phyloP scores from a whole-genome alignment of 92 coral and sea anemone genomes.

The Palythoa grandiflora region DNA sequence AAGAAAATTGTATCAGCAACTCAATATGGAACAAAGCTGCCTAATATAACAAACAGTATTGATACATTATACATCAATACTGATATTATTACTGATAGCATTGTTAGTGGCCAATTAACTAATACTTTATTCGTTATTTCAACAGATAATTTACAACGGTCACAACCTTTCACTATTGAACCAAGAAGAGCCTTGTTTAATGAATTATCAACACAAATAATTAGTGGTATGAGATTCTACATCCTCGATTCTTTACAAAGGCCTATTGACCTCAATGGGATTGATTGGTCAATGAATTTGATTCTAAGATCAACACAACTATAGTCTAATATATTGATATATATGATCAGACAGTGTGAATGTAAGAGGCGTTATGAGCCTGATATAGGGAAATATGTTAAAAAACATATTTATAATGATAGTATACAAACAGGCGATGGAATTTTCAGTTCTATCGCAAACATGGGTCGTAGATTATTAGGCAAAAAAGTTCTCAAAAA shows the following conservation, averaged over 20 bases:
- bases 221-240: conserved; percentile 35
- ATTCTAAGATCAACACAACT: neutral
- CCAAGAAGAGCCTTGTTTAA: conserved; percentile 22
- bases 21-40: neutral
- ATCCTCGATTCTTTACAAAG: conserved; percentile 20
- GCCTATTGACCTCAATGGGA: conserved; percentile 17
- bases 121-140: conserved; percentile 19
- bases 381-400: neutral
- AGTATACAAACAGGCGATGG: neutral
- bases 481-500: neutral
- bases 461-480: neutral
- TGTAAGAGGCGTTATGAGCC: neutral
- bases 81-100: conserved; percentile 26
- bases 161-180: conserved; percentile 15
- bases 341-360: neutral
- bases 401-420: neutral
- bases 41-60: conserved; percentile 43
- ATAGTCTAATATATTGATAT: neutral
- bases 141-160: conserved; percentile 2
- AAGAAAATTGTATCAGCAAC: conserved; percentile 6
- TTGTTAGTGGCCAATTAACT: neutral
- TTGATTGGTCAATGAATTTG: conserved; percentile 18
- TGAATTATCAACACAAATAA: neutral
- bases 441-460: neutral
- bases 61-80: conserved; percentile 23